Evolutionary conservation across 2,888 invertebrate species (phyloP).

Genomic region (Meliscaeva auricollis): DNA sequence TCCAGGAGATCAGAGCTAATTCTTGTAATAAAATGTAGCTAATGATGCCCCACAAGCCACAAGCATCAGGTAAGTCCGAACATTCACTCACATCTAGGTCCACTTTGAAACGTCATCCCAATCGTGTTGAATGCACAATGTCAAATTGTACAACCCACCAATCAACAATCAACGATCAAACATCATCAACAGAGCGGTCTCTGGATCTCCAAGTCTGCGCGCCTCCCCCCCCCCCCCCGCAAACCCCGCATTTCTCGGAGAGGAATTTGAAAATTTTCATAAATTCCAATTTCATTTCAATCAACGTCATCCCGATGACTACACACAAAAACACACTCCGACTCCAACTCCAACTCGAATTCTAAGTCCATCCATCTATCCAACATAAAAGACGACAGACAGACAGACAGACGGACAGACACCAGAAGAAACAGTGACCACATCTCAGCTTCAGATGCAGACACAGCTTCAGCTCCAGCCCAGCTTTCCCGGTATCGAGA

Average conservation of each 20-base stretch:
- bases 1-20: slow-evolving; percentile 71
- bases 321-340: slow-evolving; percentile 45
- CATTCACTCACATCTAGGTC: slow-evolving; percentile 7
- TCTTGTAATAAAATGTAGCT: slow-evolving; percentile 72
- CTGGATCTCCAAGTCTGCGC: background rate
- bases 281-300: slow-evolving; percentile 75
- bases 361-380: slow-evolving; percentile 62
- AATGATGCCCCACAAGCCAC: slow-evolving; percentile 68
- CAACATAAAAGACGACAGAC: slow-evolving; percentile 43
- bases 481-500: slow-evolving; percentile 47
- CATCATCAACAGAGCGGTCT: slow-evolving; percentile 18
- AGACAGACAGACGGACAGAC: slow-evolving; percentile 57
- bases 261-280: slow-evolving; percentile 70
- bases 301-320: slow-evolving; percentile 74
- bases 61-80: slow-evolving; percentile 36
- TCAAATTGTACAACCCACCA: slow-evolving; percentile 75
- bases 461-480: background rate
- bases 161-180: slow-evolving; percentile 67
- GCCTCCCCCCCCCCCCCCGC: no score
- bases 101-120: slow-evolving; percentile 26
- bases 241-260: slow-evolving; percentile 5
- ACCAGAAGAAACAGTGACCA: slow-evolving; percentile 30
- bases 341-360: slow-evolving; percentile 18
- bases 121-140: slow-evolving; percentile 75
- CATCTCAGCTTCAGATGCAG: slow-evolving; percentile 10